A percentile compares a stretch with the other conserved stretches of the same genome.
Evolutionary conservation across 2,113 vertebrate genomes (phyloP).

Genomic region (Saimiri boliviensis): DNA sequence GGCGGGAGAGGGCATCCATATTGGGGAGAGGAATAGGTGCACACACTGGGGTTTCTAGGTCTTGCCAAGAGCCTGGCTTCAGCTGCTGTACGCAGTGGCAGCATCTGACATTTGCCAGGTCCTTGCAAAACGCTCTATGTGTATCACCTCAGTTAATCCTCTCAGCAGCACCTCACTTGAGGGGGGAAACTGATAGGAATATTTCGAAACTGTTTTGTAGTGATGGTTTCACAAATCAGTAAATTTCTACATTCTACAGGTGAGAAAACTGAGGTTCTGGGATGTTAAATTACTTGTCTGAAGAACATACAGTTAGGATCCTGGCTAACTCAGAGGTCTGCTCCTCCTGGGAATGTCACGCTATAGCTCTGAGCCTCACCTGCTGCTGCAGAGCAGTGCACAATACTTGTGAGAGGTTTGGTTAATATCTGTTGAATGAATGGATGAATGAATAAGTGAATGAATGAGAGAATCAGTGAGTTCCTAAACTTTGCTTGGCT

Average conservation of each 20-base stretch:
- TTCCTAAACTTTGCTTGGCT: not conserved
- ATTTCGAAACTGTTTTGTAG: too few species aligned
- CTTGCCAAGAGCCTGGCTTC: not conserved
- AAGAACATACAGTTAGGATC: not conserved
- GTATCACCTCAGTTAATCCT: not conserved
- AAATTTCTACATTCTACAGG: not conserved
- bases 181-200: not conserved
- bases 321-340: not conserved
- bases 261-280: not conserved
- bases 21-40: rapidly evolving
- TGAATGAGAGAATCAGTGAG: not conserved
- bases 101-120: rapidly evolving
- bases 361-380: not conserved
- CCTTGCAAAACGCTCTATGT: rapidly evolving
- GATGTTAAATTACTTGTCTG: not conserved
- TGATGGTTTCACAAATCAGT: too few species aligned
- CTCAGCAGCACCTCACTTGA: rapidly evolving
- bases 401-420: not conserved
- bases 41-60: rapidly evolving
- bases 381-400: not conserved
- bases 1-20: rapidly evolving
- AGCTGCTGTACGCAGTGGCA: too few species aligned
- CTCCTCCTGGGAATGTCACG: not conserved
- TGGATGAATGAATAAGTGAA: not conserved
- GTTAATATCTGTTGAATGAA: not conserved